Percentiles rank a stretch among this genome's conserved stretches.
Evolutionary conservation across 2,888 invertebrate species (phyloP).

Genomic region (Mythimna impura): DNA sequence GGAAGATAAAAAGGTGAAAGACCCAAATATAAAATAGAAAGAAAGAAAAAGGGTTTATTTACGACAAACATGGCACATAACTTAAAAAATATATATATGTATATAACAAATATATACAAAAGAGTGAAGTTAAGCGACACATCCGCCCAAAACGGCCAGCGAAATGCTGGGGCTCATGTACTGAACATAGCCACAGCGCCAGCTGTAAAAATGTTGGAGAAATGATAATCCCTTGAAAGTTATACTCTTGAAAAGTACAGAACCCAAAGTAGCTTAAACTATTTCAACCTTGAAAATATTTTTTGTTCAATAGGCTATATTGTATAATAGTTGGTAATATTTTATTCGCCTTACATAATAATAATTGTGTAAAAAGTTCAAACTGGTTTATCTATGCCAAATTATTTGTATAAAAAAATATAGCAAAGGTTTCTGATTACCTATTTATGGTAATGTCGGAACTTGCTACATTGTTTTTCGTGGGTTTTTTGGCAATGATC

Average conservation of each 20-base stretch:
- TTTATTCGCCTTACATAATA: neutral
- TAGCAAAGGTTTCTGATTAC: neutral
- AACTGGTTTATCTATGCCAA: conserved; percentile 1
- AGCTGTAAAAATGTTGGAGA: neutral
- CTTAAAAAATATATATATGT: too few species aligned
- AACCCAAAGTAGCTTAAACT: neutral
- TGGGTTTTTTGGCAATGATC: neutral
- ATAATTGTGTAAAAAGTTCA: neutral
- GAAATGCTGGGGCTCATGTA: too few species aligned
- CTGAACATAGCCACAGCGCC: too few species aligned
- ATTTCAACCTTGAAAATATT: neutral
- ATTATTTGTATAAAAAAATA: neutral
- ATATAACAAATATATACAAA: too few species aligned
- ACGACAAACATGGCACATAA: too few species aligned
- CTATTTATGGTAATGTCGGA: neutral
- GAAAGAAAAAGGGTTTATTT: too few species aligned
- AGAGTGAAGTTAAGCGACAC: too few species aligned
- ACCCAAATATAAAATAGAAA: too few species aligned
- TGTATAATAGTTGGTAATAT: conserved; percentile 8
- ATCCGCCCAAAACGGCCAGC: too few species aligned
- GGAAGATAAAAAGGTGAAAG: too few species aligned
- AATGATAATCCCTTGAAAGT: neutral
- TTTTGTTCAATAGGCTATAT: conserved; percentile 2
- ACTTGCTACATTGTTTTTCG: neutral
- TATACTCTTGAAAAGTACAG: neutral